Base-by-base conservation (phyloP, 2,888 invertebrate species). In the Polyommatus iphigenia region DNA sequence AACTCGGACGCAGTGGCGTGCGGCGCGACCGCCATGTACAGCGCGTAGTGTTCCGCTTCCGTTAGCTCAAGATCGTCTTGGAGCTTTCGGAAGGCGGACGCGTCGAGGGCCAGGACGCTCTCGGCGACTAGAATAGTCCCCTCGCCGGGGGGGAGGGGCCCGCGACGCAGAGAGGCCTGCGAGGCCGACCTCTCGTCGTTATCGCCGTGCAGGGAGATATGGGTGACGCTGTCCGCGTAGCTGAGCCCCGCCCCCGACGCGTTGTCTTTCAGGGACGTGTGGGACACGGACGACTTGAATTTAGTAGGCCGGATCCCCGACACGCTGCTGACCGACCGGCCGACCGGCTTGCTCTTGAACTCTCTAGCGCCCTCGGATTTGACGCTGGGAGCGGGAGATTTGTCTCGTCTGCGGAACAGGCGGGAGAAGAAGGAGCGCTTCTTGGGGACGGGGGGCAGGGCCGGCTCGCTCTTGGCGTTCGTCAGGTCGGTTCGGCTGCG, bases 1-100 rank as follows among this genome's bases (percentile, higher is more conserved):
- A 98, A 98, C 88, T 98, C 98, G 13, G 98, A 98, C 41, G 95
- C 96, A 0, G 98, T 98, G 29, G 98, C 98, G 86, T 96, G 97
- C 0, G 98, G 98, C 15, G 98, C 97, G 86, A 98, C 95, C 78
- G 97, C 96, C 84, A 97, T 98, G 83, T 98, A 98, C 79, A 98
- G 89, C 54, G 98, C 98, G 88, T 97, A 98, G 86, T 98, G 97
- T 85, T 98, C 98, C 0, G 97, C 98, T 83, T 98, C 98, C 0
- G 98, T 98, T 50, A 98, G 89, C 83, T 97, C 97, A 71, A 96
- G 88, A 79, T 96, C 95, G 62, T 94, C 94, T 76, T 90, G 94
- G 1, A 94, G 85, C 83, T 90, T 90, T 54, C 86, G 87, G 80
- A 94, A 91, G 1, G 90, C 86, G 1, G 84, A 82, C 2, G 94